Evolutionary conservation across 2,888 invertebrate species (phyloP).

Genomic region (Perizoma affinitatum): DNA sequence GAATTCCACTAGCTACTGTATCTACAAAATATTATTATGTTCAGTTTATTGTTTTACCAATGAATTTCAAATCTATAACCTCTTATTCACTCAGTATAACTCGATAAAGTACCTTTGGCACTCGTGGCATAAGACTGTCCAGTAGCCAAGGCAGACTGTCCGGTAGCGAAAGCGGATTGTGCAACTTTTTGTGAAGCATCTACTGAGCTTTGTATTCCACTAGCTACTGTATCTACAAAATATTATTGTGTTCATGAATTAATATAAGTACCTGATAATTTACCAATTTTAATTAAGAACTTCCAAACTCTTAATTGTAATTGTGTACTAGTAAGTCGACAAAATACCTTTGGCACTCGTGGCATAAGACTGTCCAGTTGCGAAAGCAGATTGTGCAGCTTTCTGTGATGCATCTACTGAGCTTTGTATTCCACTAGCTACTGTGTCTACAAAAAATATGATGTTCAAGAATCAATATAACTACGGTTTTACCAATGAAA

Average conservation of each 20-base stretch:
- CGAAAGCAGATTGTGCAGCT: constrained; percentile 55
- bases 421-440: constrained; percentile 53
- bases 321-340: too few species aligned
- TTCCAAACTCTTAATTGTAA: too few species aligned
- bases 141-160: constrained; percentile 42
- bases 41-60: too few species aligned
- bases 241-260: neutral
- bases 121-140: constrained; percentile 51
- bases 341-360: constrained; percentile 52
- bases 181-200: constrained; percentile 54
- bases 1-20: constrained; percentile 50
- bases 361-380: constrained; percentile 55
- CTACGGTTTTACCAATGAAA: too few species aligned
- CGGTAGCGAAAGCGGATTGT: constrained; percentile 47
- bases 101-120: constrained; percentile 48
- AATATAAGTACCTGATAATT: neutral
- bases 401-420: constrained; percentile 60
- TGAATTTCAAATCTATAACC: constrained; percentile 10
- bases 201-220: constrained; percentile 47
- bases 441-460: too few species aligned
- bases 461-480: too few species aligned
- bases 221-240: constrained; percentile 40
- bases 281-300: too few species aligned
- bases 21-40: constrained; percentile 46
- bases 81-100: too few species aligned